These are phyloP conservation scores for Aphis craccivora DNA, from an alignment of 1,140 invertebrate genomes.

Conservation along the genomic window DNA sequence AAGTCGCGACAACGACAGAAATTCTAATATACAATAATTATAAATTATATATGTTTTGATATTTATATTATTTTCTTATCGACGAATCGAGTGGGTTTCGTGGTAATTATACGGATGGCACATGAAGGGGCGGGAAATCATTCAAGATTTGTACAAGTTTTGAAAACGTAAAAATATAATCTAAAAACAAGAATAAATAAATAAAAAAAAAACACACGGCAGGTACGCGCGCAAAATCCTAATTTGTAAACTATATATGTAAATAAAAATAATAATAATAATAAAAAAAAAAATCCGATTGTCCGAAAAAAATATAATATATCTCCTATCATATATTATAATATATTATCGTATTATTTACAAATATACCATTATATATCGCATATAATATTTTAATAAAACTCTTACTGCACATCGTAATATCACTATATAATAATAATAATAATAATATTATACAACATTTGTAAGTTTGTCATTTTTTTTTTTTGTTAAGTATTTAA, in stretches of 20 bases:
- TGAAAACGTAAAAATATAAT: not conserved
- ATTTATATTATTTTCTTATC: constrained; percentile 15
- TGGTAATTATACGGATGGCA: constrained; percentile 41
- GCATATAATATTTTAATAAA: not conserved
- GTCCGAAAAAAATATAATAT: constrained; percentile 39
- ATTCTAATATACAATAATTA: constrained; percentile 2
- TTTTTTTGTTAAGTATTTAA: not conserved
- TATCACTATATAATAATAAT: not conserved
- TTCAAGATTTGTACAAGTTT: constrained; percentile 18
- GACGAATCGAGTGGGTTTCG: not conserved
- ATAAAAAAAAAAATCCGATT: constrained; percentile 43
- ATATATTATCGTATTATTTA: constrained; percentile 26
- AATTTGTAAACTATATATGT: not conserved
- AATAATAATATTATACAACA: not conserved
- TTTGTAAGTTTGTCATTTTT: not conserved
- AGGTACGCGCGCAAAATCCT: not conserved
- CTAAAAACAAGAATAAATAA: constrained; percentile 33
- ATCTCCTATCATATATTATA: not conserved
- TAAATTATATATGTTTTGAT: not conserved
- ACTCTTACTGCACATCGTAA: not conserved
- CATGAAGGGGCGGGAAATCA: constrained; percentile 49
- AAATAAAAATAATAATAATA: constrained; percentile 18
- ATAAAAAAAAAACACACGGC: not conserved
- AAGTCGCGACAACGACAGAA: not conserved
- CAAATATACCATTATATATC: not conserved